A percentile compares a stretch with the other conserved stretches of the same genome.
phyloP scores from a whole-genome alignment of 30 jellyfish, hydroid and myxozoan species.

The Aurelia aurita complex sp. Pacific region DNA sequence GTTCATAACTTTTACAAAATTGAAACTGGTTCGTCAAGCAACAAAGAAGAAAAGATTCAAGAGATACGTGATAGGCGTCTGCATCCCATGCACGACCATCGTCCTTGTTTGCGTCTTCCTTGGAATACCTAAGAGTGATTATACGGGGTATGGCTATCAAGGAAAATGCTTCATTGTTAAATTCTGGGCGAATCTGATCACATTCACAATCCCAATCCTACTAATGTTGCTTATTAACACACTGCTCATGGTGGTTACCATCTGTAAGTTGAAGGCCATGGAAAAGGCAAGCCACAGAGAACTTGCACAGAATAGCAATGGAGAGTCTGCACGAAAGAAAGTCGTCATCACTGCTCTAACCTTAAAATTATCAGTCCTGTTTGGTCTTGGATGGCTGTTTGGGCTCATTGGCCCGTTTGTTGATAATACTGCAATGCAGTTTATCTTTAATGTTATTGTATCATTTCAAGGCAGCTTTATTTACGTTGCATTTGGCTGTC shows the following conservation, averaged over 20 bases:
- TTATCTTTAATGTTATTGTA: background rate
- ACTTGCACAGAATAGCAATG: background rate
- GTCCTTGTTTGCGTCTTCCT: too few species aligned
- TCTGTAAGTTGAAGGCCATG: background rate
- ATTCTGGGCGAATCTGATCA: slow-evolving; percentile 25
- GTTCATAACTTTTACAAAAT: slow-evolving; percentile 36
- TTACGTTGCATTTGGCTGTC: slow-evolving; percentile 21
- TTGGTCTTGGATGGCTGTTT: slow-evolving; percentile 35
- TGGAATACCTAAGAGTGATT: slow-evolving; percentile 3
- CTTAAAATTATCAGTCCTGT: slow-evolving; percentile 13
- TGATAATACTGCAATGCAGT: background rate
- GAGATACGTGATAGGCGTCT: background rate
- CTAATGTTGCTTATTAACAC: background rate
- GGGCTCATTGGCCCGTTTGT: slow-evolving; percentile 19
- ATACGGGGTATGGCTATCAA: slow-evolving; percentile 9
- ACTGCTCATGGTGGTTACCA: slow-evolving; percentile 1
- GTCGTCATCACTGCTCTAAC: background rate
- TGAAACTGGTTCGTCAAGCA: background rate
- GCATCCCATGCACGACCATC: background rate
- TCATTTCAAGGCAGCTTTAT: slow-evolving; percentile 27
- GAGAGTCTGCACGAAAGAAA: slow-evolving; percentile 13
- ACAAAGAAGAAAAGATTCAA: slow-evolving; percentile 6
- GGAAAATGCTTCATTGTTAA: slow-evolving; percentile 10
- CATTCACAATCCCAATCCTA: slow-evolving; percentile 5
- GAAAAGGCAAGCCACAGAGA: background rate